A percentile compares a stretch with the other conserved stretches of the same genome.
phyloP scores from a whole-genome alignment of 2,888 invertebrate species.

The Mesorhabditis belari region DNA sequence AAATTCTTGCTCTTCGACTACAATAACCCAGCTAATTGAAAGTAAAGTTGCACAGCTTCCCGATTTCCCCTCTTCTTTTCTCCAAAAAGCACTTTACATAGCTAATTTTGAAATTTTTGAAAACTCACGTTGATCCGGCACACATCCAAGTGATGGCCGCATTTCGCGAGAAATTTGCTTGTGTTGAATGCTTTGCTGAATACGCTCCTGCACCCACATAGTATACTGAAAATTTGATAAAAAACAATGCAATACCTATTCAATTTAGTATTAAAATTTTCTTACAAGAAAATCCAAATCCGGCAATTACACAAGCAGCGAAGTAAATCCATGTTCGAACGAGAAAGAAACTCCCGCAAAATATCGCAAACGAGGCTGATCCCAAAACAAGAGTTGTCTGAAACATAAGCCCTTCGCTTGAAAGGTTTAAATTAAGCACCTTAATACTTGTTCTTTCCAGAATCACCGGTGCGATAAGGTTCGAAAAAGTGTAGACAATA shows the following conservation, averaged over 20 bases:
- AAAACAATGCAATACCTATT: neutral
- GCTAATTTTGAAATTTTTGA: no score
- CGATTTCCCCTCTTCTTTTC: no score
- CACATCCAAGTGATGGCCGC: neutral
- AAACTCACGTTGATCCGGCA: neutral
- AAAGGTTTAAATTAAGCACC: no score
- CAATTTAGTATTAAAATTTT: no score
- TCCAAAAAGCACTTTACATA: no score
- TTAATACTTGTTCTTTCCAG: neutral
- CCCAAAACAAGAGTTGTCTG: neutral
- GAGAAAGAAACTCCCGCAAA: neutral
- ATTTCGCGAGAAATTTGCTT: neutral
- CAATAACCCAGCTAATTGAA: no score
- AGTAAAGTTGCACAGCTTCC: no score
- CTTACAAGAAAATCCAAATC: neutral
- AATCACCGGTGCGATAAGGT: neutral
- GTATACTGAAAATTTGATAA: neutral
- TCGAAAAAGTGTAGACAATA: neutral
- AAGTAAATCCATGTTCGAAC: neutral
- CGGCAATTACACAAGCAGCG: neutral
- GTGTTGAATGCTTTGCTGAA: neutral
- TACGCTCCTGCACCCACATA: neutral
- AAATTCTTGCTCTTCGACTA: neutral
- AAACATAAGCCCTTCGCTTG: no score
- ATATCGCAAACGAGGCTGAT: neutral